phyloP scores from a whole-genome alignment of 2,797 vertebrate species.

The Mionectes olivaceus region DNA sequence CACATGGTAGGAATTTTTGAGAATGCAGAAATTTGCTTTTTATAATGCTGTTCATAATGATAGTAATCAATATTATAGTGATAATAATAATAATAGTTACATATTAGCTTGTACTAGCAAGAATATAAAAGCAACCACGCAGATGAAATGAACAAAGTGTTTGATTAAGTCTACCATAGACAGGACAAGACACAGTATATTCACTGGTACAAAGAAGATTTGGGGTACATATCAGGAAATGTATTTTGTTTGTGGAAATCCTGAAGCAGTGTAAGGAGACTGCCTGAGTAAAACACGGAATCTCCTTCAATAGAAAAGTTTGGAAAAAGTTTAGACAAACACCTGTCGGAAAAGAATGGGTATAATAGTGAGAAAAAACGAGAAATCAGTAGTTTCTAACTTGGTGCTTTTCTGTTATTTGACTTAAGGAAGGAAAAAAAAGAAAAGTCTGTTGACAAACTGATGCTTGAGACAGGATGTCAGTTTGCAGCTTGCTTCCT shows the following conservation, averaged over 20 bases:
- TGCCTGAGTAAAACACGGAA: neutral
- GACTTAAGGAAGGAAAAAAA: neutral
- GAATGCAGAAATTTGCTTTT: neutral
- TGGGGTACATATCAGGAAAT: neutral
- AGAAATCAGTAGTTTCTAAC: neutral
- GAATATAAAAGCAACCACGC: neutral
- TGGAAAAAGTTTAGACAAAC: neutral
- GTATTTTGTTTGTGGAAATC: neutral
- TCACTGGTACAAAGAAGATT: neutral
- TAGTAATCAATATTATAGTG: neutral
- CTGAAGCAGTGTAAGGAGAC: neutral
- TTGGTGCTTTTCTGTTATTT: neutral
- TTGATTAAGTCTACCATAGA: neutral
- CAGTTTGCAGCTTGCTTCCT: conserved; percentile 26
- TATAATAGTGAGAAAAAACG: neutral
- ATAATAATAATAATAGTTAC: neutral
- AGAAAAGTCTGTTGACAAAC: neutral
- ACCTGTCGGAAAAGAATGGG: neutral
- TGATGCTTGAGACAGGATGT: conserved; percentile 40
- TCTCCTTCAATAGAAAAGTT: neutral
- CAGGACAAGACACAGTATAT: neutral
- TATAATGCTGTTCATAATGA: neutral
- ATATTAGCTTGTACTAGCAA: neutral
- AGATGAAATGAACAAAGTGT: neutral
- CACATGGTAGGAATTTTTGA: neutral